Conservation (phyloP, 2,888 invertebrate species). For the Carabus problematicus region DNA sequence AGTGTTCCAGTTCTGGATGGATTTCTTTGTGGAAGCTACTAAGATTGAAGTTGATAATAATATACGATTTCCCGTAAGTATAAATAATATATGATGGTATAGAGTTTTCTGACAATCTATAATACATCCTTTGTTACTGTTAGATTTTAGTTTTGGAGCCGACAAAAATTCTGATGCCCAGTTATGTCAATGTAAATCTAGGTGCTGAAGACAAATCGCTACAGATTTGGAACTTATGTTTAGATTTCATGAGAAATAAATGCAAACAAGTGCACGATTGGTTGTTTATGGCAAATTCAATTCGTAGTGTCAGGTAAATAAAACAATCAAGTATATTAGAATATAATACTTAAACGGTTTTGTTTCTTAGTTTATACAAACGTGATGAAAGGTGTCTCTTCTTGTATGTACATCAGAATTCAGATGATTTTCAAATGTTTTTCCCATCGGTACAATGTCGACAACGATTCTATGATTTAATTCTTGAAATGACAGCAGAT, state of each 20-base stretch:
- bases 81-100: conserved; percentile 39
- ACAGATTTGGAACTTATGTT: conserved; percentile 85
- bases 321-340: conserved; percentile 62
- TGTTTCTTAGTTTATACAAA: conserved; percentile 81
- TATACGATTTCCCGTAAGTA: conserved; percentile 87
- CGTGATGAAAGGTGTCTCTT: conserved; percentile 95
- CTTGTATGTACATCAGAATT: conserved; percentile 96
- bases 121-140: conserved; percentile 45
- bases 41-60: conserved; percentile 79
- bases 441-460: conserved; percentile 87
- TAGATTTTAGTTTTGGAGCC: conserved; percentile 88
- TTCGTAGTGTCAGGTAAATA: conserved; percentile 72
- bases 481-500: conserved; percentile 87
- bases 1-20: conserved; percentile 97
- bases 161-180: conserved; percentile 91
- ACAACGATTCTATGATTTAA: conserved; percentile 82
- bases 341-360: conserved; percentile 28
- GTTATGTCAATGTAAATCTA: conserved; percentile 93
- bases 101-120: conserved; percentile 1
- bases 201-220: conserved; percentile 93
- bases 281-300: conserved; percentile 89
- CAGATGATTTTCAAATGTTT: conserved; percentile 98
- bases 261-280: conserved; percentile 92
- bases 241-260: conserved; percentile 76
- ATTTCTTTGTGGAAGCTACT: conserved; percentile 95